A percentile compares a stretch with the other conserved stretches of the same genome.
Conservation (phyloP, 2,797 vertebrate species). For the Triplophysa yarkandensis region DNA sequence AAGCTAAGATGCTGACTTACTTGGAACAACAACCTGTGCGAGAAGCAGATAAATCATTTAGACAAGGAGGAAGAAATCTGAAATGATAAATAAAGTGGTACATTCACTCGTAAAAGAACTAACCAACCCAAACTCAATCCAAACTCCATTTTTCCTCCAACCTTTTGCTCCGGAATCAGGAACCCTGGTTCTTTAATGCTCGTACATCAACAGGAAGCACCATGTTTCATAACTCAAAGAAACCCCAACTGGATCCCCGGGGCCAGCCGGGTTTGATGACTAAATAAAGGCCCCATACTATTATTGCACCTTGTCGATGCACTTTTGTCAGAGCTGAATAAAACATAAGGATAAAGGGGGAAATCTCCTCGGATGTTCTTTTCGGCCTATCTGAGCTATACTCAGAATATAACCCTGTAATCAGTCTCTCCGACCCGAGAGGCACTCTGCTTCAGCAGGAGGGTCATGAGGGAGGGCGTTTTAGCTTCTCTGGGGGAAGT, state of each 20-base stretch:
- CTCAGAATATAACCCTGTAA: slow-evolving; percentile 27
- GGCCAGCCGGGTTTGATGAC: background rate
- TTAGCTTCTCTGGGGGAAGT: slow-evolving; percentile 49
- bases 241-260: background rate
- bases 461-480: slow-evolving; percentile 52
- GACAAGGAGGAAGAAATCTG: slow-evolving; percentile 48
- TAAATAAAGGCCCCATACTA: background rate
- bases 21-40: slow-evolving; percentile 40
- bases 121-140: slow-evolving; percentile 19
- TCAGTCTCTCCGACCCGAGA: slow-evolving; percentile 49
- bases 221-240: background rate
- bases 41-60: slow-evolving; percentile 48
- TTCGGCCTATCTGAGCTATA: slow-evolving; percentile 35
- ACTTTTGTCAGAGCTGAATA: slow-evolving; percentile 13
- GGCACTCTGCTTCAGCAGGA: slow-evolving; percentile 33
- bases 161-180: background rate
- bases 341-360: slow-evolving; percentile 29
- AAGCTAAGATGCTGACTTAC: slow-evolving; percentile 37
- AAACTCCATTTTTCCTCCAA: slow-evolving; percentile 27
- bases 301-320: background rate
- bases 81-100: too few species aligned
- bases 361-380: slow-evolving; percentile 43
- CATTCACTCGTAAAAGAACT: slow-evolving; percentile 25
- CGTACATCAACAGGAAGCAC: background rate
- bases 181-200: background rate